Evolutionary conservation across 2,113 vertebrate species (phyloP).

Genomic region (Psephotus haematonotus): DNA sequence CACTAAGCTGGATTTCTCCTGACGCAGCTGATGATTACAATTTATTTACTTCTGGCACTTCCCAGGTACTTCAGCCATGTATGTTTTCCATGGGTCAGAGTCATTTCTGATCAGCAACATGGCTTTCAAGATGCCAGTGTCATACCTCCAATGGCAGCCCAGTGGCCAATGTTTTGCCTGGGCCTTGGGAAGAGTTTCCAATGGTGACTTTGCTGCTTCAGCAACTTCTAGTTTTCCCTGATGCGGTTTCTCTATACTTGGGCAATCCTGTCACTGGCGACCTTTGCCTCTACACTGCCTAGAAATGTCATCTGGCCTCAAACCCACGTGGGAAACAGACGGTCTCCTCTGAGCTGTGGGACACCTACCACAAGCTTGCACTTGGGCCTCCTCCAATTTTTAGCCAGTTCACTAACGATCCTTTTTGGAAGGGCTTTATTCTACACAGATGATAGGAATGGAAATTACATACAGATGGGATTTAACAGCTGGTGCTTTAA

Average conservation of each 20-base stretch:
- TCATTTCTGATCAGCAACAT: background rate
- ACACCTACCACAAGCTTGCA: constrained; percentile 18
- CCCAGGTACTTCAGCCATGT: background rate
- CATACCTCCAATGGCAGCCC: background rate
- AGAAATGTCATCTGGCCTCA: constrained; percentile 34
- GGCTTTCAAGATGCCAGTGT: background rate
- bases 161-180: background rate
- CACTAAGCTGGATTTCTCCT: background rate
- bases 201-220: constrained; percentile 47
- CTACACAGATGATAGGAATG: background rate
- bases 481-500: constrained; percentile 29
- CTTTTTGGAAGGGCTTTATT: constrained; percentile 13
- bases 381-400: constrained; percentile 21
- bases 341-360: background rate
- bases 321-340: background rate
- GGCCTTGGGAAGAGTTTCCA: background rate
- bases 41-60: background rate
- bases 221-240: background rate
- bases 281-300: constrained; percentile 1
- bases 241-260: constrained; percentile 18
- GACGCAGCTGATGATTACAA: background rate
- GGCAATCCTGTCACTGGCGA: background rate
- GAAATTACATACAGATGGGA: constrained; percentile 30
- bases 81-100: background rate
- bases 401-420: background rate